phyloP scores from a whole-genome alignment of 2,113 vertebrate genomes.

The Pseudorectes ferrugineus region DNA sequence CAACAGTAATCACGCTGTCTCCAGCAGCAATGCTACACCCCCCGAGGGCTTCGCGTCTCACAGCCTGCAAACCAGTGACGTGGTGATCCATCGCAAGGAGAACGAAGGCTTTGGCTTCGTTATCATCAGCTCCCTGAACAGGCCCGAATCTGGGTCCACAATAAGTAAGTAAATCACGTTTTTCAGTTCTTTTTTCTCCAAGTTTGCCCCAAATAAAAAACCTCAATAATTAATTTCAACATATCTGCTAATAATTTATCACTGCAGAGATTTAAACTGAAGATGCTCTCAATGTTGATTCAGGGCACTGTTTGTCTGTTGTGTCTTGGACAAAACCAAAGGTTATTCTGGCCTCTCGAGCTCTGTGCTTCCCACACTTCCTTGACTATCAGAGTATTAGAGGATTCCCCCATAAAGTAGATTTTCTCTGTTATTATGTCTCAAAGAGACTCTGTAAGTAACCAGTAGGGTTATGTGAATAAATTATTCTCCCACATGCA shows the following conservation, averaged over 20 bases:
- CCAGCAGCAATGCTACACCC: conserved; percentile 71
- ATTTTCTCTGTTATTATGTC: neutral
- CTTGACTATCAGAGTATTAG: neutral
- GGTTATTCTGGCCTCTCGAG: neutral
- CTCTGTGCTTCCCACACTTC: neutral
- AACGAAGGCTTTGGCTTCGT: conserved; percentile 98
- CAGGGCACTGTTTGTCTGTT: neutral
- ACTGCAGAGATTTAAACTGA: neutral
- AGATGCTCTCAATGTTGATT: neutral
- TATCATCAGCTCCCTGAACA: conserved; percentile 97
- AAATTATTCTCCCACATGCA: neutral
- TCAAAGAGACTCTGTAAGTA: neutral
- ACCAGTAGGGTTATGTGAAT: neutral
- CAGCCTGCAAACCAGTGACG: conserved; percentile 84
- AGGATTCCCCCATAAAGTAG: neutral
- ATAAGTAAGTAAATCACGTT: conserved; percentile 79
- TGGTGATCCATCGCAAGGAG: conserved; percentile 94
- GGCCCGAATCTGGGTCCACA: conserved; percentile 83
- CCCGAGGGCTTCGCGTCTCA: conserved; percentile 76
- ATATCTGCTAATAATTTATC: neutral
- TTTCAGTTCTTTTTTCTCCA: neutral
- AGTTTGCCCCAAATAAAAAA: neutral
- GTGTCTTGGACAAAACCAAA: neutral
- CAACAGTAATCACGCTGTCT: conserved; percentile 80
- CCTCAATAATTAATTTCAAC: neutral